A percentile compares a stretch with the other conserved stretches of the same genome.
Evolutionary conservation across 2,113 vertebrate species (phyloP).

Genomic region (Notarius lentiginosus): DNA sequence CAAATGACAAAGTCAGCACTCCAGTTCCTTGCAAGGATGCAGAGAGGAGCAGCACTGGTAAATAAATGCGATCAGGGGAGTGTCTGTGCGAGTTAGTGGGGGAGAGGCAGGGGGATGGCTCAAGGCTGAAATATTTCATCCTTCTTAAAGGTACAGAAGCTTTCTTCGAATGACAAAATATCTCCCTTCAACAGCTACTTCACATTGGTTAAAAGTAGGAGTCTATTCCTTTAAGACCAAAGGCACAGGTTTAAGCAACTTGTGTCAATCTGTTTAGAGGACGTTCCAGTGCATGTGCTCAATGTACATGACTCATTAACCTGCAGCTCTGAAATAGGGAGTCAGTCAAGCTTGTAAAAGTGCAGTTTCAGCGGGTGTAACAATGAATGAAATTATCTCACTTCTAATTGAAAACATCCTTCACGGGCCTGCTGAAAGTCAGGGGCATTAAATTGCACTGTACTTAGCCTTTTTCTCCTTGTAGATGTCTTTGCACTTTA

Average conservation of each 20-base stretch:
- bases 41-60: slow-evolving; percentile 74
- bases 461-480: slow-evolving; percentile 68
- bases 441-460: slow-evolving; percentile 70
- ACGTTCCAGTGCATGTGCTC: slow-evolving; percentile 69
- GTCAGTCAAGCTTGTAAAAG: slow-evolving; percentile 74
- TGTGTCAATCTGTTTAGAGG: slow-evolving; percentile 78
- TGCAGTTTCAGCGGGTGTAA: slow-evolving; percentile 71
- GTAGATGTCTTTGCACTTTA: slow-evolving; percentile 71
- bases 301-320: slow-evolving; percentile 78
- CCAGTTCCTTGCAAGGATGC: slow-evolving; percentile 70
- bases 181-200: neutral
- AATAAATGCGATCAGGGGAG: slow-evolving; percentile 73
- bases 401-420: slow-evolving; percentile 78
- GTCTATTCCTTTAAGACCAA: slow-evolving; percentile 68
- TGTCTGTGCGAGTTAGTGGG: slow-evolving; percentile 71
- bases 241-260: slow-evolving; percentile 70
- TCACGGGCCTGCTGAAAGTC: slow-evolving; percentile 74
- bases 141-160: slow-evolving; percentile 54
- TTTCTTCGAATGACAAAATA: neutral
- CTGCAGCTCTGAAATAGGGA: slow-evolving; percentile 69
- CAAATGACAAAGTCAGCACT: slow-evolving; percentile 51
- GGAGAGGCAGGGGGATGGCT: slow-evolving; percentile 51
- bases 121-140: slow-evolving; percentile 30
- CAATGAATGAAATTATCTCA: slow-evolving; percentile 75
- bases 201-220: neutral